phyloP scores from a whole-genome alignment of 64 coral and sea anemone genomes.

The Platygyra sinensis region DNA sequence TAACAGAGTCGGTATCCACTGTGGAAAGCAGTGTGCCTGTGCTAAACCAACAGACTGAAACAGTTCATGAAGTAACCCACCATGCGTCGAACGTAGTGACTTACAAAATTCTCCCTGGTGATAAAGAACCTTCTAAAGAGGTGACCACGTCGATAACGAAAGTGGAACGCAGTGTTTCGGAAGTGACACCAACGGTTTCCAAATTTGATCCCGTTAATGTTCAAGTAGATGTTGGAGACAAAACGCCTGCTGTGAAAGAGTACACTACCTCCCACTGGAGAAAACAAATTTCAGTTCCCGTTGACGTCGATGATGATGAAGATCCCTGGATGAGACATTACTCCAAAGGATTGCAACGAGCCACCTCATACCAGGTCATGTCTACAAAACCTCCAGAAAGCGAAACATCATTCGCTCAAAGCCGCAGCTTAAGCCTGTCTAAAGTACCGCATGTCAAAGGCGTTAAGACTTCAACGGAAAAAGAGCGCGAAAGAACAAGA shows the following conservation, averaged over 20 bases:
- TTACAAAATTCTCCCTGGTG: not conserved
- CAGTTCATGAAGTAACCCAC: not conserved
- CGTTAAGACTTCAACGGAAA: not conserved
- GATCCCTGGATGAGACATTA: conserved; percentile 51
- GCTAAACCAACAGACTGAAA: not conserved
- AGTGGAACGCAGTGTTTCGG: not conserved
- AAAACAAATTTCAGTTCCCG: conserved; percentile 11
- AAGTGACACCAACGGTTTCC: not conserved
- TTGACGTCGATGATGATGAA: not conserved
- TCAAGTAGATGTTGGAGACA: not conserved
- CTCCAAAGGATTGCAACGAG: conserved; percentile 33
- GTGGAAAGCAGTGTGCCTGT: not conserved
- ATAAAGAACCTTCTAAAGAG: not conserved
- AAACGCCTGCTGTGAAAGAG: not conserved
- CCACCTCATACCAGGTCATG: not conserved
- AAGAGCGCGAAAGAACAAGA: not conserved
- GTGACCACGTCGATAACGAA: not conserved
- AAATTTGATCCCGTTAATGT: not conserved
- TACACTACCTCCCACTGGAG: not conserved
- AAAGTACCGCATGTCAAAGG: conserved; percentile 38
- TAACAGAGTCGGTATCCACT: not conserved
- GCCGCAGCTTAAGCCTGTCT: not conserved
- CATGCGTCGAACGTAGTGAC: not conserved
- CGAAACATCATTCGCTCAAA: not conserved
- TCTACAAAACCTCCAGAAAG: conserved; percentile 6